Evolutionary conservation across 2,113 vertebrate species (phyloP).

Genomic region (Plecturocebus donacophilus): DNA sequence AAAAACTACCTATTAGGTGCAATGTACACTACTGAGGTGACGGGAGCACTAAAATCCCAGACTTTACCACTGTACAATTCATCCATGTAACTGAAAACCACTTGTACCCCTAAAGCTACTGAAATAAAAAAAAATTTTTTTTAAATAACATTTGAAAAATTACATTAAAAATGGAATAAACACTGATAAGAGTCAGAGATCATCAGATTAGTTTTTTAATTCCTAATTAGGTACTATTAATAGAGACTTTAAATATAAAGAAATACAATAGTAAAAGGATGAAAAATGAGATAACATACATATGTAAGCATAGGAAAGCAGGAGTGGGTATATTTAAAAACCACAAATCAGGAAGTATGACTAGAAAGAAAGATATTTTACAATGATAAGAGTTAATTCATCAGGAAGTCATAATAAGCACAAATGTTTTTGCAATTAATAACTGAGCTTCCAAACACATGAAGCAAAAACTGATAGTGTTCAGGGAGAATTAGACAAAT

Average conservation of each 20-base stretch:
- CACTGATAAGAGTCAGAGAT: background rate
- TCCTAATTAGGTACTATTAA: background rate
- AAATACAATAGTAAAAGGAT: background rate
- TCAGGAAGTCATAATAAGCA: background rate
- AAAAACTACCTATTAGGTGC: no score
- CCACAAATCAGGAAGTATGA: background rate
- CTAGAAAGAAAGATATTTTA: background rate
- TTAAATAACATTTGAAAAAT: background rate
- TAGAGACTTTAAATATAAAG: background rate
- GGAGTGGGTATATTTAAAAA: background rate
- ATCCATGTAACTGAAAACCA: no score
- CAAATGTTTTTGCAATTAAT: background rate
- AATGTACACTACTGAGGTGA: no score
- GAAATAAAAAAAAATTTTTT: no score
- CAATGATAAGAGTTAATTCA: background rate
- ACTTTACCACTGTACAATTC: no score
- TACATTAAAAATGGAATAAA: conserved; percentile 12
- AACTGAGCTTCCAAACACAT: background rate
- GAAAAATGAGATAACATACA: background rate
- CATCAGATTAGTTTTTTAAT: background rate
- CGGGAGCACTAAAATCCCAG: no score
- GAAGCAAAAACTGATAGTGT: background rate
- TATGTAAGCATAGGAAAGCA: background rate
- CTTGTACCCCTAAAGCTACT: no score
- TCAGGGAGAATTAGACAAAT: background rate